Evolutionary conservation across 2,113 vertebrate genomes (phyloP).

Genomic region (Drymodes brunneopygia): DNA sequence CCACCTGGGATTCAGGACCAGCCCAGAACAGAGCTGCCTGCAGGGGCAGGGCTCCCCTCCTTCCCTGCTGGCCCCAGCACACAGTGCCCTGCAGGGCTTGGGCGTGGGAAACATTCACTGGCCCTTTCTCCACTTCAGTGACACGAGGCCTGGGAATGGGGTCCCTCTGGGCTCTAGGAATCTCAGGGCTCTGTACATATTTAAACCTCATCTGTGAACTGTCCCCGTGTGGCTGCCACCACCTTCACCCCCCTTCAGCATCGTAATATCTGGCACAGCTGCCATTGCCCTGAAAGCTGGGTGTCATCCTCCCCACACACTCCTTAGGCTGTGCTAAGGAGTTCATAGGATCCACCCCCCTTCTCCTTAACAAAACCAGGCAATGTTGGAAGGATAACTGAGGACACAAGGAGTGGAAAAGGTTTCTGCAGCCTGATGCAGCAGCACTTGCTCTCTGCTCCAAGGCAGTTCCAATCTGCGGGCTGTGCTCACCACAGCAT

Average conservation of each 20-base stretch:
- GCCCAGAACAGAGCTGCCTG: not conserved
- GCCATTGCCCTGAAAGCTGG: not conserved
- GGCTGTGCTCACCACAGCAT: not conserved
- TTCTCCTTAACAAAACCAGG: not conserved
- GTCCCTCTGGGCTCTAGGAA: not conserved
- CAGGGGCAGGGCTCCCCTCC: not conserved
- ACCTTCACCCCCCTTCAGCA: not conserved
- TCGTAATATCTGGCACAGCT: not conserved
- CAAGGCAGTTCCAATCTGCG: fast-evolving
- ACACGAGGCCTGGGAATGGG: not conserved
- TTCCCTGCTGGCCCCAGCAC: not conserved
- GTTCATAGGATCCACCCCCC: not conserved
- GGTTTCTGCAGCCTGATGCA: not conserved
- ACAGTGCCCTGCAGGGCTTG: not conserved
- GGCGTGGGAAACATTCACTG: fast-evolving
- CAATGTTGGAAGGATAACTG: not conserved
- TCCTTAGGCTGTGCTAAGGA: not conserved
- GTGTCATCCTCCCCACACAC: fast-evolving
- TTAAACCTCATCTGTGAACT: not conserved
- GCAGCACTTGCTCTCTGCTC: not conserved
- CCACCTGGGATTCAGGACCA: fast-evolving
- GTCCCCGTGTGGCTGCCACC: not conserved
- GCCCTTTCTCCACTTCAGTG: not conserved
- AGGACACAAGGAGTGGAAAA: not conserved
- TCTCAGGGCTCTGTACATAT: not conserved